Percentiles rank a stretch among this genome's conserved stretches.
These are phyloP conservation scores for Machimus atricapillus DNA, from an alignment of 2,888 invertebrate species.

Conservation along the genomic window DNA sequence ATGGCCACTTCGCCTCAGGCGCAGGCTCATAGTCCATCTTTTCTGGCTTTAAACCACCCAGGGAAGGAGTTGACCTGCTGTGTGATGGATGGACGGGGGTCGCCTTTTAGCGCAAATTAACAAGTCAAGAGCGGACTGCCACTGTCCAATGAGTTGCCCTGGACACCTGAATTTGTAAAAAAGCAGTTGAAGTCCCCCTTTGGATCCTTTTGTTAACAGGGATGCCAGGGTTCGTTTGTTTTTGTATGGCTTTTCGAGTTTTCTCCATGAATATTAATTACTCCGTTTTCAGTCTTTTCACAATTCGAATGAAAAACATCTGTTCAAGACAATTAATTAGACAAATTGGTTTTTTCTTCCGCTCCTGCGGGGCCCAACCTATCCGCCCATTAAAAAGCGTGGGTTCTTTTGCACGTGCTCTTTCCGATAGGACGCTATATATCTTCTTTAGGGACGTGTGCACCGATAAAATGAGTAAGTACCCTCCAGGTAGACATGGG, in stretches of 20 bases:
- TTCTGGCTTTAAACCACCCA: not conserved
- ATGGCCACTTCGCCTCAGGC: not conserved
- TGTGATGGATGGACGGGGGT: not conserved
- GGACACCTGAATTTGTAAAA: not conserved
- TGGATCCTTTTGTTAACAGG: not conserved
- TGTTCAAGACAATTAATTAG: constrained; percentile 4
- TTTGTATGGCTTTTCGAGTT: not conserved
- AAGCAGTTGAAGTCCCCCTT: not conserved
- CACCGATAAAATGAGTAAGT: not conserved
- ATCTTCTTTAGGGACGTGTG: not conserved
- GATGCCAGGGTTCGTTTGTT: not conserved
- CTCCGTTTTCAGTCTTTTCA: not conserved
- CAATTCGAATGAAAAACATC: not conserved
- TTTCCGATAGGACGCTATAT: not conserved
- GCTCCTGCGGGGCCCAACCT: not conserved
- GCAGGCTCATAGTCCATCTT: not conserved
- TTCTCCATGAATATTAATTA: constrained; percentile 17
- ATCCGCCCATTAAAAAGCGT: not conserved
- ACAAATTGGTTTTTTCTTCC: not conserved
- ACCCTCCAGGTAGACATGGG: not conserved
- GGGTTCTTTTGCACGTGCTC: not conserved
- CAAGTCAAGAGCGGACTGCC: not conserved
- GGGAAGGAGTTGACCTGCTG: not conserved
- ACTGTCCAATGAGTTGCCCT: not conserved
- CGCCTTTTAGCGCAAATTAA: not conserved